Evolutionary conservation across 2,888 invertebrate genomes (phyloP), one percentile per base, ranked within the genome.

Genomic region (Nematopogon swammerdamellus): DNA sequence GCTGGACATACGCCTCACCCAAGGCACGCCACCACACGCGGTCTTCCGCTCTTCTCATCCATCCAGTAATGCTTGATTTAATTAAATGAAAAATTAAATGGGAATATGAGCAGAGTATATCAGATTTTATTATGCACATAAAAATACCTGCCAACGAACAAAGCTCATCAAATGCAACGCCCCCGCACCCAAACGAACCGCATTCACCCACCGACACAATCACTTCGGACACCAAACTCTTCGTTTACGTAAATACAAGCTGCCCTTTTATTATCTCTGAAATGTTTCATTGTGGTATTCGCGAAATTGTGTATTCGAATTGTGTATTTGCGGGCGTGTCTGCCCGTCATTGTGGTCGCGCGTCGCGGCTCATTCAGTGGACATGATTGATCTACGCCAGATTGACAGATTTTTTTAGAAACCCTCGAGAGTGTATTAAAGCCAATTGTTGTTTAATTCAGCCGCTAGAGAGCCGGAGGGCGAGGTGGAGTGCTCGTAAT

Each of bases 371-470:
- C 61, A 72, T 75, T 74, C 73, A 73, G 60, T 63, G 63, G 64
- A 69, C 65, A 77, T 79, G 79, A 79, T 79, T 79, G 79, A 79
- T 79, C 76, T 73, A 69, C 70, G 61, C 70, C 67, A 70, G 79
- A 79, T 79, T 77, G 79, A 79, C 79, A 77, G 79, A 64, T 76
- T 77, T 77, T 70, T 73, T 77, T 73, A 67, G 65, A 64, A 68
- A 70, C 42, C 20, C 49, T 42, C 20, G 29, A 72, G 72, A 71
- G 72, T 74, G 71, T 77, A 77, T 77, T 77, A 77, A 76, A 77
- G 77, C 76, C 79, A 77, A 79, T 79, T 79, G 79, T 79, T 77
- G 76, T 77, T 76, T 76, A 77, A 79, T 77, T 79, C 77, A 77
- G 74, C 76, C 68, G 68, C 70, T 70, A 57, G 69, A 67, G 68